Evolutionary conservation across 2,797 vertebrate genomes (phyloP).

Genomic region (Carapus acus): DNA sequence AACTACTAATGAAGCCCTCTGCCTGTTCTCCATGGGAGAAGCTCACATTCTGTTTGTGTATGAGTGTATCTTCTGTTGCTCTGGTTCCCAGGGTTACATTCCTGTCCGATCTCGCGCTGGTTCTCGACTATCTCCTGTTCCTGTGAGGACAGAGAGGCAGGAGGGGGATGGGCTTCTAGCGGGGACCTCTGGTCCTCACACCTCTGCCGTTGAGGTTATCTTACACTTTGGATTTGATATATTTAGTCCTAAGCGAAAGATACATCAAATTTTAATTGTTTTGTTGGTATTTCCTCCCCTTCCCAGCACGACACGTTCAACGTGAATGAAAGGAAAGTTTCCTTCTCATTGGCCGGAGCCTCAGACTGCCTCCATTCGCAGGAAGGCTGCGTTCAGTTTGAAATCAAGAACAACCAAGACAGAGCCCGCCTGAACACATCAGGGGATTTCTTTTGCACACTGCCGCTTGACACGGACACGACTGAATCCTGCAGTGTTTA

Average conservation of each 20-base stretch:
- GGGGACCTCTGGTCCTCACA: conserved; percentile 30
- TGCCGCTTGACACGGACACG: conserved; percentile 62
- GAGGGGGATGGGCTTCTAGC: conserved; percentile 22
- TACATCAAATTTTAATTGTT: neutral
- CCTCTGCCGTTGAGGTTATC: conserved; percentile 46
- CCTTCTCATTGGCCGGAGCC: conserved; percentile 53
- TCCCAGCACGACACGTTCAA: conserved; percentile 21
- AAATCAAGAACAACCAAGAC: conserved; percentile 53
- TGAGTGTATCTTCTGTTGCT: neutral
- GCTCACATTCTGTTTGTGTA: neutral
- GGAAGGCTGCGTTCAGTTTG: conserved; percentile 63
- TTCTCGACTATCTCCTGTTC: conserved; percentile 9
- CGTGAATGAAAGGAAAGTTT: conserved; percentile 46
- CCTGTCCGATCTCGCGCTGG: conserved; percentile 29
- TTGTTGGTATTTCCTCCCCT: conserved; percentile 10
- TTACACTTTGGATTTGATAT: neutral
- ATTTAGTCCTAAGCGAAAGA: neutral
- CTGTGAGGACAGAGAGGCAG: conserved; percentile 31
- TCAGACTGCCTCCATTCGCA: conserved; percentile 67
- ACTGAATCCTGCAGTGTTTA: conserved; percentile 63
- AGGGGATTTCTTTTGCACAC: conserved; percentile 51
- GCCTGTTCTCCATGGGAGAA: neutral
- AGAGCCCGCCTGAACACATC: conserved; percentile 33
- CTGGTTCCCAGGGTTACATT: conserved; percentile 51
- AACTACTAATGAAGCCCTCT: neutral